Evolutionary conservation across 2,888 invertebrate genomes (phyloP), one percentile per base, ranked within the genome.

Genomic region (Trissolcus brochymenae): DNA sequence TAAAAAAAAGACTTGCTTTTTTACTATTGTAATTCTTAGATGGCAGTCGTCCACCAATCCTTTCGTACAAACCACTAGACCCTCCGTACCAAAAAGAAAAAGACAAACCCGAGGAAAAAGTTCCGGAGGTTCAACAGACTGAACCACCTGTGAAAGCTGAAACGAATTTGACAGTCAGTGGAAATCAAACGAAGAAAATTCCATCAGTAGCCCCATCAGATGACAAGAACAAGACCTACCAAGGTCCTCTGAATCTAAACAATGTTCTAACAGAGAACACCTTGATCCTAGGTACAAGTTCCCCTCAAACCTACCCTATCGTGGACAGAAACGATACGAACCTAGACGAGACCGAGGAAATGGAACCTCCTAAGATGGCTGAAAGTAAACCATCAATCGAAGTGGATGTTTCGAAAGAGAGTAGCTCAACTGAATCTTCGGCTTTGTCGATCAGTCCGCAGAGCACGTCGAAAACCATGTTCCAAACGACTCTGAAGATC

Each of bases 11-110:
- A 46, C 2, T 4, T 1, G 16, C 1, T 46, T 46, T 1, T 46
- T 46, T 6, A 46, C 14, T 46, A 14, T 16, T 46, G n/a, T 61
- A 29, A n/a, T 57, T 21, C 21, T 13, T 49, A 85, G 86, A 83
- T 64, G 81, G 79, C 13, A 85, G 82, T 46, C 82, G 86, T 53
- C 84, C 84, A 65, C 89, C 88, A 1, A 76, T 84, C 14, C 81
- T 85, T 2, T 79, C 86, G 0, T 87, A 89, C 76, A 89, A 88
- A 75, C 88, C 88, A 0, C 74, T 49, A 25, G 80, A 85, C 35
- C 77, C 79, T 17, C 73, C 59, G 21, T 83, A 80, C 43, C 76
- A 81, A 61, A 77, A 80, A 4, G 80, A 84, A 19, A 84, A 84
- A 50, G 83, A 59, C 0, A 40, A 29, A 40, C 64, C 80, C 6